Conservation (phyloP, 1,140 invertebrate species). For the Cyclina sinensis region DNA sequence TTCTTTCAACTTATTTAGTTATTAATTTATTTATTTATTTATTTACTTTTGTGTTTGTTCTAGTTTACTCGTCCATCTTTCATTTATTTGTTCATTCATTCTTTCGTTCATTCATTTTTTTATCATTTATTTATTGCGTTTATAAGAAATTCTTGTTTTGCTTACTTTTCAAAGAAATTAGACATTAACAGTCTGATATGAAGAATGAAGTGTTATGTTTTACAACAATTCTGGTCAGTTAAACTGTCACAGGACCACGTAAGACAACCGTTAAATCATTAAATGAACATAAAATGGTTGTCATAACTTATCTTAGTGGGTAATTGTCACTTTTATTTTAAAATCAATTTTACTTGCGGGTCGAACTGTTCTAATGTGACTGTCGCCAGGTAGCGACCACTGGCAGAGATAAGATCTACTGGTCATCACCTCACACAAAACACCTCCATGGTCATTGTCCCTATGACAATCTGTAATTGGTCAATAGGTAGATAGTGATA, state of each 20-base stretch:
- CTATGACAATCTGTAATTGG: neutral
- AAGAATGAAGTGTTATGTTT: neutral
- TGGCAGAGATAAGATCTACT: constrained; percentile 24
- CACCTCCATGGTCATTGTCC: neutral
- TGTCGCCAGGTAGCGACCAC: constrained; percentile 26
- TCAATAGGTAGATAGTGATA: constrained; percentile 11
- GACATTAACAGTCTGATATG: neutral
- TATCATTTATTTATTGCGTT: too few species aligned
- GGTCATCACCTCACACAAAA: constrained; percentile 16
- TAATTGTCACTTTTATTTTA: constrained; percentile 37
- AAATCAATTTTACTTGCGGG: constrained; percentile 1
- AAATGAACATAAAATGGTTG: constrained; percentile 22
- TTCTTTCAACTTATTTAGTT: too few species aligned
- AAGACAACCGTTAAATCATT: constrained; percentile 37
- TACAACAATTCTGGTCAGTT: neutral
- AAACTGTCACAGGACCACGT: neutral
- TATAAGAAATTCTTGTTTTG: too few species aligned
- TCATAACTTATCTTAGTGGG: constrained; percentile 30
- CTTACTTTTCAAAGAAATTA: too few species aligned
- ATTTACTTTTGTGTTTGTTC: too few species aligned
- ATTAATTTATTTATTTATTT: too few species aligned
- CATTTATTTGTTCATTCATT: neutral
- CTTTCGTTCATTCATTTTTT: too few species aligned
- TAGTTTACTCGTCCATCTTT: too few species aligned
- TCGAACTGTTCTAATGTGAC: constrained; percentile 15